Conservation (phyloP, 1,140 invertebrate genomes). For the Ceratina japonica region DNA sequence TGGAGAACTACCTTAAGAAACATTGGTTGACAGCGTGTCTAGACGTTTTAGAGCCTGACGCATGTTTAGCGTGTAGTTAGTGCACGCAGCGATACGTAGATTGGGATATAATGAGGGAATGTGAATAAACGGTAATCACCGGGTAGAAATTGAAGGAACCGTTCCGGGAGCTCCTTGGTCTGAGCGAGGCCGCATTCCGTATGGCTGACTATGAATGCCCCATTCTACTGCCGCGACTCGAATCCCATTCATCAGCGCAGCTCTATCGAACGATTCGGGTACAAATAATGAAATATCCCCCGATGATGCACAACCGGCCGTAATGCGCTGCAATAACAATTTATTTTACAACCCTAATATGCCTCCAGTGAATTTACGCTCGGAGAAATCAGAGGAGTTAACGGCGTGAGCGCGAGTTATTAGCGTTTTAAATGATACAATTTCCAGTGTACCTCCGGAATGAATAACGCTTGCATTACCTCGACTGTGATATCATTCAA, state of each 20-base stretch:
- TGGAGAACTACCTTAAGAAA: no score
- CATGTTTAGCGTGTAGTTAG: no score
- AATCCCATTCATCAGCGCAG: conserved; percentile 19
- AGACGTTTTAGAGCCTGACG: no score
- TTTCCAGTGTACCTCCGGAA: neutral
- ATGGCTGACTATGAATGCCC: conserved; percentile 24
- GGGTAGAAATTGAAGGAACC: neutral
- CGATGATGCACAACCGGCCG: neutral
- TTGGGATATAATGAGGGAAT: neutral
- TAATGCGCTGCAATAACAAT: neutral
- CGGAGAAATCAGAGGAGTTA: no score
- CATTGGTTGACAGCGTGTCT: no score
- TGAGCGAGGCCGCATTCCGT: conserved; percentile 3
- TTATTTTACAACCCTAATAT: neutral
- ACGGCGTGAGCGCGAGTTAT: neutral
- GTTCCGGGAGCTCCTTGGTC: neutral
- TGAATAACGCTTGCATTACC: neutral
- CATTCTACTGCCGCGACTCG: conserved; percentile 25
- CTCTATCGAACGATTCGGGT: conserved; percentile 12
- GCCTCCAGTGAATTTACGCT: neutral
- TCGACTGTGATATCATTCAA: neutral
- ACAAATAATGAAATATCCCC: conserved; percentile 35
- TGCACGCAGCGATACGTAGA: no score
- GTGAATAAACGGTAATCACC: conserved; percentile 15
- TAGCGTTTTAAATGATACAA: neutral